Percentiles rank a stretch among this genome's conserved stretches.
These are phyloP conservation scores for Chelon labrosus DNA, from an alignment of 2,797 vertebrate genomes.

Conservation along the genomic window DNA sequence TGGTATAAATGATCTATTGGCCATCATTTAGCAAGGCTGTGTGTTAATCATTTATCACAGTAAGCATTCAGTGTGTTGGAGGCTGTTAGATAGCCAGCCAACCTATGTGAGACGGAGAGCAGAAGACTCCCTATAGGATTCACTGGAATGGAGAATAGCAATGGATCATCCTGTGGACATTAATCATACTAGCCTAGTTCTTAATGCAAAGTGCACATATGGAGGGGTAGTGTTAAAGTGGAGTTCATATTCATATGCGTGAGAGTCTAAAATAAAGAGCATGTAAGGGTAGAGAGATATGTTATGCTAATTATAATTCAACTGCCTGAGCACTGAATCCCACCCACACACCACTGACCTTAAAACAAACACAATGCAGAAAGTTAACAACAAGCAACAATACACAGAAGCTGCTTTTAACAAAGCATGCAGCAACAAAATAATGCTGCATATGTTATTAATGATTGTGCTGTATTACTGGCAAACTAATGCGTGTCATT, in stretches of 20 bases:
- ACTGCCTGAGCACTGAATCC: not conserved
- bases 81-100: conserved; percentile 44
- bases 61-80: conserved; percentile 50
- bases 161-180: conserved; percentile 72
- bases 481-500: not conserved
- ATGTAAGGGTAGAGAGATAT: not conserved
- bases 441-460: not conserved
- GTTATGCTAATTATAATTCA: conserved; percentile 12
- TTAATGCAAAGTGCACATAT: conserved; percentile 49
- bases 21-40: conserved; percentile 73
- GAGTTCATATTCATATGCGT: conserved; percentile 7
- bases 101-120: conserved; percentile 58
- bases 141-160: conserved; percentile 52
- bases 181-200: conserved; percentile 76
- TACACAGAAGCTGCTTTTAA: not conserved
- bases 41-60: conserved; percentile 79
- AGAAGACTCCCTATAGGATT: conserved; percentile 59
- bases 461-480: not conserved
- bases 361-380: not conserved
- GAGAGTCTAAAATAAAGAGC: not conserved
- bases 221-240: conserved; percentile 17
- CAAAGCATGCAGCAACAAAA: not conserved
- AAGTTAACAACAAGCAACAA: conserved; percentile 6
- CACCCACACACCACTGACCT: not conserved
- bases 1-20: conserved; percentile 78